Conservation (phyloP, 2,797 vertebrate genomes). For the Halcyon chelicuti region DNA sequence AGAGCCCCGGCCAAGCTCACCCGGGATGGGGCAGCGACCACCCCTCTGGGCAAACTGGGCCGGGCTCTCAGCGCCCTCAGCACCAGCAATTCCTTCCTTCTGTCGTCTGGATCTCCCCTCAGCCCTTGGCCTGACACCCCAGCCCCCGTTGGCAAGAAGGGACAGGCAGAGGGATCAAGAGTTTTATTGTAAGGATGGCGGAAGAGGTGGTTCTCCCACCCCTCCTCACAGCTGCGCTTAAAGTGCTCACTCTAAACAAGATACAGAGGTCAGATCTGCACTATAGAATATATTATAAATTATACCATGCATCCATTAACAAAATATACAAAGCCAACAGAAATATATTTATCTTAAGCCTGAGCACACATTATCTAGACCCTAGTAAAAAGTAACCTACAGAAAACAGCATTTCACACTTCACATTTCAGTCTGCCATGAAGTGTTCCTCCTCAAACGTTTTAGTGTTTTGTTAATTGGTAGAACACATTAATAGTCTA, state of each 20-base stretch:
- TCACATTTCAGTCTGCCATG: background rate
- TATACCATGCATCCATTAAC: conserved; percentile 74
- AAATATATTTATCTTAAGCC: background rate
- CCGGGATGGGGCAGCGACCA: background rate
- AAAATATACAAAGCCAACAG: conserved; percentile 73
- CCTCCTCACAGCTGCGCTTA: conserved; percentile 10
- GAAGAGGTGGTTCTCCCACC: background rate
- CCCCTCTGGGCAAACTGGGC: background rate
- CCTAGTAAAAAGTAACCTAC: background rate
- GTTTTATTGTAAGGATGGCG: background rate
- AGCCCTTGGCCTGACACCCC: background rate
- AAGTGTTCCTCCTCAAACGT: background rate
- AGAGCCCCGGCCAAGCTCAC: background rate
- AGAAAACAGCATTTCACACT: background rate
- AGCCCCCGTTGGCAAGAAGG: background rate
- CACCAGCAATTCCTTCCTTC: too few relatives aligned
- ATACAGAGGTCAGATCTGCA: conserved; percentile 47
- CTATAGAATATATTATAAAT: conserved; percentile 65
- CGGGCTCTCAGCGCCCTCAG: background rate
- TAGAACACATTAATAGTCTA: background rate
- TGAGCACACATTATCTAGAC: conserved; percentile 5
- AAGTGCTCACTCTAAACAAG: conserved; percentile 59
- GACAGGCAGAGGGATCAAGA: background rate
- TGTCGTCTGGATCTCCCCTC: too few relatives aligned
- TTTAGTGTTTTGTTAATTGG: background rate